Base-by-base conservation (phyloP, 1,140 invertebrate genomes). In the Aphaenogaster floridana region DNA sequence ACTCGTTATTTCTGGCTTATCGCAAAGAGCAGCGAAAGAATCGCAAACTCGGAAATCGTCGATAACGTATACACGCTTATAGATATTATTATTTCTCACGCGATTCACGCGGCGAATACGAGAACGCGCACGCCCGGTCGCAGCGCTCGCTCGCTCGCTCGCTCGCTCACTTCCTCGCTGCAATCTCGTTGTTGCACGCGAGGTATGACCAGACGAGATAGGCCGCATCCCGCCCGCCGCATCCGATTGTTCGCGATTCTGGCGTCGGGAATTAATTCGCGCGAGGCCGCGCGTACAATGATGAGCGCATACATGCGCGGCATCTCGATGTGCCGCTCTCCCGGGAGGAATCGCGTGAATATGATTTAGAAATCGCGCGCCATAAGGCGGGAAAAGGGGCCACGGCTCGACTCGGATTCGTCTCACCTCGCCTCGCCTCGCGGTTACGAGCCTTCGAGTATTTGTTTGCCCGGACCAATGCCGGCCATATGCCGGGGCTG, bases 181-280 rank as follows among this genome's bases (percentile, higher is more conserved):
- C 90, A 91, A 91, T 91, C 90, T 91, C 90, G 88, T 89, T 91
- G 90, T 89, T 91, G 90, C 90, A 91, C 90, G 88, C 90, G 83
- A 88, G 88, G 90, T 92, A 91, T 91, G 91, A 91, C 91, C 90
- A 88, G 77, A 84, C 88, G 88, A 91, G 91, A 92, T 91, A 91
- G 86, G 90, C 90, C 59, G 85, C 87, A 88, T 83, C 89, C 80
- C 34, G 54, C 76, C 61, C 57, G 54, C 36, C 61, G 50, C 79
- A 45, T 57, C 59, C 90, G 88, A 92, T 91, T 92, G 88, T 92
- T 91, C 69, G 88, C 88, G 80, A 91, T 89, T 74, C 91, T 48
- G 84, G 57, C 21, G 63, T 90, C 74, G 88, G 91, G 89, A 88
- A 90, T 92, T 92, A 92, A 91, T 91, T 88, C 87, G 84, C 83